A percentile compares a stretch with the other conserved stretches of the same genome.
Evolutionary conservation across 2,888 invertebrate genomes (phyloP).

Genomic region (Scaeva pyrastri): DNA sequence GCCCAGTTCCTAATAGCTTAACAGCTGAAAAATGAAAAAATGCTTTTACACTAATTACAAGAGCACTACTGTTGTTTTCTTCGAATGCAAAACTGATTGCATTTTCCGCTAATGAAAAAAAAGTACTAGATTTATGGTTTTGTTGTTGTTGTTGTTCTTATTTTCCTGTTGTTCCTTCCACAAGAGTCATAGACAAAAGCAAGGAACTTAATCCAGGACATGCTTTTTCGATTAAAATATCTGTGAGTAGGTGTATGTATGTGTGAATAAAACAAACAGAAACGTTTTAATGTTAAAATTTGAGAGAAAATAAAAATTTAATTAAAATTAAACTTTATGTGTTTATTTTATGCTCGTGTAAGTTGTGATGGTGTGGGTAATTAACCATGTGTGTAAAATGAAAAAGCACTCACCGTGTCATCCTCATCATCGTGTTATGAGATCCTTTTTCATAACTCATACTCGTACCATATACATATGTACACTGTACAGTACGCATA

Average conservation of each 20-base stretch:
- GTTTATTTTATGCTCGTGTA: background rate
- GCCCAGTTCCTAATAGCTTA: slow-evolving; percentile 30
- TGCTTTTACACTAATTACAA: slow-evolving; percentile 73
- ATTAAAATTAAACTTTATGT: slow-evolving; percentile 56
- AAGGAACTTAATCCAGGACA: slow-evolving; percentile 12
- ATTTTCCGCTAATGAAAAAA: slow-evolving; percentile 64
- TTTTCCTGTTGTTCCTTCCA: background rate
- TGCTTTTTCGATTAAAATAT: slow-evolving; percentile 24
- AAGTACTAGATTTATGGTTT: slow-evolving; percentile 50
- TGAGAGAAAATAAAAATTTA: slow-evolving; percentile 11
- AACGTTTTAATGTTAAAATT: slow-evolving; percentile 2
- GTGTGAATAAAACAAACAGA: background rate
- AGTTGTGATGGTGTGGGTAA: slow-evolving; percentile 34
- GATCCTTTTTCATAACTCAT: slow-evolving; percentile 9
- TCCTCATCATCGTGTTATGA: background rate
- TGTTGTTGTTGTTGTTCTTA: slow-evolving; percentile 14
- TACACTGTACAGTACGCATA: too few relatives aligned
- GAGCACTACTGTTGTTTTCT: slow-evolving; percentile 56
- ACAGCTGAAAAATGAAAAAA: slow-evolving; percentile 45
- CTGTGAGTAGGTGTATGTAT: background rate
- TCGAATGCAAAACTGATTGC: slow-evolving; percentile 67
- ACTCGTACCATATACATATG: background rate
- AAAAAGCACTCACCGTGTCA: slow-evolving; percentile 31
- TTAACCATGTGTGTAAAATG: slow-evolving; percentile 35
- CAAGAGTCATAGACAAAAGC: background rate